These are phyloP conservation scores for Thryonomys swinderianus DNA, from an alignment of 2,113 vertebrate genomes.

Conservation along the genomic window DNA sequence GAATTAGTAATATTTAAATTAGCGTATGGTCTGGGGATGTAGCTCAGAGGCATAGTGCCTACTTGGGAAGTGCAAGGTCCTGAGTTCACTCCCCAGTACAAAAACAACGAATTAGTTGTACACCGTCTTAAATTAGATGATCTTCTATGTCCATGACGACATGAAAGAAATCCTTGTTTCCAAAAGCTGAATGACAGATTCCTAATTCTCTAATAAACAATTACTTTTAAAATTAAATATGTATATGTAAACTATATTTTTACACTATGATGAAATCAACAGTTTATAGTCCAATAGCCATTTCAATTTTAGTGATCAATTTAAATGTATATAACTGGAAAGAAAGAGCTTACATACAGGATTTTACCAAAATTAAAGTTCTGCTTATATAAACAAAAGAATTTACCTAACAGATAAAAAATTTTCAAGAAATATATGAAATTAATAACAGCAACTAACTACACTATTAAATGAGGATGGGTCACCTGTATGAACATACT, in stretches of 20 bases:
- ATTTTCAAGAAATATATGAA: background rate
- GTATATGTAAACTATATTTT: background rate
- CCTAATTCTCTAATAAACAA: slow-evolving; percentile 21
- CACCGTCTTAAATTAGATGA: slow-evolving; percentile 29
- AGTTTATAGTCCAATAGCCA: background rate
- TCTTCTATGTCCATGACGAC: background rate
- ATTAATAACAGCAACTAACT: background rate
- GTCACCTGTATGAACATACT: background rate
- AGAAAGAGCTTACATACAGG: background rate
- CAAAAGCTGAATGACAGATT: slow-evolving; percentile 2
- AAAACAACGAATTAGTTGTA: background rate
- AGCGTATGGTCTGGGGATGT: background rate
- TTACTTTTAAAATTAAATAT: background rate
- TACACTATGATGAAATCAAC: background rate
- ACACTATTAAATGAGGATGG: background rate
- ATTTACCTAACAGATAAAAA: background rate
- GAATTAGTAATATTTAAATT: slow-evolving; percentile 37
- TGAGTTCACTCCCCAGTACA: too few relatives aligned
- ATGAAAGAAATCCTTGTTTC: slow-evolving; percentile 26
- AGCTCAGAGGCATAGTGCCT: too few relatives aligned
- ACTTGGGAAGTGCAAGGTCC: too few relatives aligned
- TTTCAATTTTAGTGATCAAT: background rate
- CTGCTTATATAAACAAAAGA: background rate
- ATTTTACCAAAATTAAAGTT: background rate
- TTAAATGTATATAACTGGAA: background rate